Evolutionary conservation across 2,888 invertebrate species (phyloP), one percentile per base, ranked within the genome.

Genomic region (Antheraea assamensis): DNA sequence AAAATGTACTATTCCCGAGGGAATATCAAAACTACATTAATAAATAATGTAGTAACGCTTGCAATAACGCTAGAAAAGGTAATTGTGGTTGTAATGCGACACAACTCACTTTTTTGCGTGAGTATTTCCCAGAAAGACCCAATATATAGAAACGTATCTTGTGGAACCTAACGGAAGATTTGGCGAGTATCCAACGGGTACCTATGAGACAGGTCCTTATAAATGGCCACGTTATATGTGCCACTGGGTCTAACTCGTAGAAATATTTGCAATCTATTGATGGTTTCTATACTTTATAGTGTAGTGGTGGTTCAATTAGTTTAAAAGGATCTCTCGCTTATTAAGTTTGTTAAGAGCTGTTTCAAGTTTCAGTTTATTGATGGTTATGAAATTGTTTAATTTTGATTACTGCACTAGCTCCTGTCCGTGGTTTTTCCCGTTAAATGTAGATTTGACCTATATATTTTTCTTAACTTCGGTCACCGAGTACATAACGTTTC

Each of bases 111-210:
- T 42, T 8, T 1, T 42, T 42, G 5, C 10, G 8, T 10, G 1
- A 8, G 42, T 8, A 5, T 42, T 42, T 42, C 42, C 42, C 42
- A 13, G 42, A 42, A 42, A 42, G 10, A 15, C 30, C 35, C n/a
- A 5, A 35, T 68, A 68, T 8, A 68, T 35, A 35, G 15, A 31
- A 31, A 66, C 30, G 4, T 31, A 31, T 66, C 19, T 17, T 30
- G 3, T 3, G 31, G 64, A 66, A 66, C 27, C 31, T n/a, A 66
- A 13, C 64, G 17, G 17, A 66, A 8, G 85, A 85, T 84, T 88
- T 91, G 91, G 91, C 90, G 75, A 74, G 71, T 74, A 75, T 82
- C 88, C 87, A 87, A 52, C 76, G 76, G 77, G 77, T 76, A 74
- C 75, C 78, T 76, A 78, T 78, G 79, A 79, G 76, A 77, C 74